phyloP scores from a whole-genome alignment of 2,888 invertebrate genomes.

The Xestia sexstrigata region DNA sequence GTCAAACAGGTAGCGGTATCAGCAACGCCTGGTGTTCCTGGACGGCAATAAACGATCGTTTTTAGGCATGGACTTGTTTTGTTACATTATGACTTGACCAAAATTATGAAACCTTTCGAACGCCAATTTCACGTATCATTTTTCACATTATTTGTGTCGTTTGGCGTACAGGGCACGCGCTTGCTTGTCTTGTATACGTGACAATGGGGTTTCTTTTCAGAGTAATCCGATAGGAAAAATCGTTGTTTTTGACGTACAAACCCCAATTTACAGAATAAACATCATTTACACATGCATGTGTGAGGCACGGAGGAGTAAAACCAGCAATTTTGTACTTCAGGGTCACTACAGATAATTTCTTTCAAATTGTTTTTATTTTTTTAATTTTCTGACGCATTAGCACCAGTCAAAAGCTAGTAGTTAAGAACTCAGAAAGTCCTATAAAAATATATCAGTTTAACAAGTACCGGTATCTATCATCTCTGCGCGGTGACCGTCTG shows the following conservation, averaged over 20 bases:
- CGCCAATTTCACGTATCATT: no score
- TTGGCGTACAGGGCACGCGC: no score
- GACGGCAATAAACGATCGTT: not conserved
- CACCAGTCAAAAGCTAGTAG: not conserved
- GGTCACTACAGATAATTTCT: no score
- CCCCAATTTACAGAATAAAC: not conserved
- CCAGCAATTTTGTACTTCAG: not conserved
- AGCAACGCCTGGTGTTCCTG: not conserved
- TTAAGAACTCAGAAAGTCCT: not conserved
- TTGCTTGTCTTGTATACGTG: no score
- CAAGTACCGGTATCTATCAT: constrained; percentile 74
- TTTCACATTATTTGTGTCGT: no score
- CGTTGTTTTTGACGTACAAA: no score
- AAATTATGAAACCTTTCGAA: not conserved
- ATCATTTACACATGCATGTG: not conserved
- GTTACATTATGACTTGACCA: not conserved
- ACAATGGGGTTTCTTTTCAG: no score
- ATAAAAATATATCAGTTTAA: not conserved
- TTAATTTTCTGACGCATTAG: not conserved
- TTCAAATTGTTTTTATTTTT: no score
- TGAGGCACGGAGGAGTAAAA: not conserved
- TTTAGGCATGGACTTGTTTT: not conserved
- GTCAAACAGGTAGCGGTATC: not conserved
- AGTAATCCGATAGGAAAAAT: no score
- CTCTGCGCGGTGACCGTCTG: constrained; percentile 74